Percentiles rank a stretch among this genome's conserved stretches.
These are phyloP conservation scores for Salpingus planirostris DNA, from an alignment of 2,888 invertebrate species.

Conservation along the genomic window DNA sequence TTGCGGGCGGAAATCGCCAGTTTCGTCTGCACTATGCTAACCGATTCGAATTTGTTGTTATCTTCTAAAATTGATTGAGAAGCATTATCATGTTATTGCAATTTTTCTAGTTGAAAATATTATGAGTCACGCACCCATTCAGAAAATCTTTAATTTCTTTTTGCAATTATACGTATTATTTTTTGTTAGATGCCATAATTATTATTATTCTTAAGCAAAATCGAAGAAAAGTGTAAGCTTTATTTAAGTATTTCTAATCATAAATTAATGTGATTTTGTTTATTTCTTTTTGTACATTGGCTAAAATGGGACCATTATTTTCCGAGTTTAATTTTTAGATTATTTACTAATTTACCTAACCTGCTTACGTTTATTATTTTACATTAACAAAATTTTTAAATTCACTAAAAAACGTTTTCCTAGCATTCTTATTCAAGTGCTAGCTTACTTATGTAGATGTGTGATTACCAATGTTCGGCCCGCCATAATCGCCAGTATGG, in stretches of 20 bases:
- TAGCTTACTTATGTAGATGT: conserved; percentile 2
- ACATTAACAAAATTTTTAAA: conserved; percentile 1
- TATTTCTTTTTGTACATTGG: conserved; percentile 26
- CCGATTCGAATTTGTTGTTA: not conserved
- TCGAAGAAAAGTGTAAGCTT: too few species aligned
- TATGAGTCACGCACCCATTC: conserved; percentile 1
- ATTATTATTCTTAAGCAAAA: too few species aligned
- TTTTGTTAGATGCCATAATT: conserved; percentile 29
- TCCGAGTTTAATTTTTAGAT: conserved; percentile 9
- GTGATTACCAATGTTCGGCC: conserved; percentile 32
- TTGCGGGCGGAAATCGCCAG: conserved; percentile 30
- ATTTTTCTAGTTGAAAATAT: conserved; percentile 2
- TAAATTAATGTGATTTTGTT: conserved; percentile 18
- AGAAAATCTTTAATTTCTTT: not conserved
- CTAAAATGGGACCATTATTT: conserved; percentile 37
- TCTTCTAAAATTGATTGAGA: too few species aligned
- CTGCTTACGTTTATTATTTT: conserved; percentile 13
- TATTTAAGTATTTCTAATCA: conserved; percentile 24
- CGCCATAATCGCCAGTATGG: conserved; percentile 38
- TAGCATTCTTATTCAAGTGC: not conserved
- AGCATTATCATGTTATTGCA: conserved; percentile 1
- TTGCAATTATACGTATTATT: conserved; percentile 1
- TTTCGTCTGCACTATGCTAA: conserved; percentile 15
- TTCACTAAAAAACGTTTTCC: not conserved
- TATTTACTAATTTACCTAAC: conserved; percentile 33